Percentiles rank a stretch among this genome's conserved stretches.
phyloP scores from a whole-genome alignment of 2,113 vertebrate species.

The Eleginops maclovinus region DNA sequence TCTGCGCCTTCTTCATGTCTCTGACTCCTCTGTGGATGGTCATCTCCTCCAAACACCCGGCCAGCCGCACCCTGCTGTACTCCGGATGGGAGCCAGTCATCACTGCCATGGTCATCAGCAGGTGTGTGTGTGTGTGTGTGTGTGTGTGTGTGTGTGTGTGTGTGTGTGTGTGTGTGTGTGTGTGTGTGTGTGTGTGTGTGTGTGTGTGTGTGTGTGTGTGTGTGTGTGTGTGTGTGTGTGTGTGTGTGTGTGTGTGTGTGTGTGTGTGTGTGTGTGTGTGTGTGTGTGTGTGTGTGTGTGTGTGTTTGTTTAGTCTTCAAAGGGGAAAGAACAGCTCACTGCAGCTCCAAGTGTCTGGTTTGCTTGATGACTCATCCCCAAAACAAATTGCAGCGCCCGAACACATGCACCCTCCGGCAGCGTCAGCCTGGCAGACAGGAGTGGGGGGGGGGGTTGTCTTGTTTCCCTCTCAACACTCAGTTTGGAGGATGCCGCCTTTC shows the following conservation, averaged over 20 bases:
- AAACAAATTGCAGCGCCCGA: constrained; percentile 51
- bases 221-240: constrained; percentile 35
- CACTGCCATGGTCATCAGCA: constrained; percentile 99
- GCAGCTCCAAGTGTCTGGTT: constrained; percentile 50
- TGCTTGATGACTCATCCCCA: constrained; percentile 63
- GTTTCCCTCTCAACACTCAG: background rate
- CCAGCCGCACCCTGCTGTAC: constrained; percentile 95
- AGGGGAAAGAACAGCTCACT: constrained; percentile 42
- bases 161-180: constrained; percentile 47
- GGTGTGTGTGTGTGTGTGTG: constrained; percentile 78
- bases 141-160: constrained; percentile 36
- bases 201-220: constrained; percentile 32
- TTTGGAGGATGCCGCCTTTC: constrained; percentile 7
- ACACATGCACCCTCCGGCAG: constrained; percentile 42
- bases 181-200: constrained; percentile 44
- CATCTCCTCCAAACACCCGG: constrained; percentile 95
- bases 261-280: background rate
- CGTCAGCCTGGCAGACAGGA: constrained; percentile 43
- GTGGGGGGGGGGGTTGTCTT: constrained; percentile 28
- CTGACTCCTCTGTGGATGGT: constrained; percentile 96
- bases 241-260: constrained; percentile 14
- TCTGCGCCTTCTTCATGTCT: constrained; percentile 95
- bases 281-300: background rate
- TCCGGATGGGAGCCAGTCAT: constrained; percentile 99
- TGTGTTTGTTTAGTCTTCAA: constrained; percentile 45